phyloP scores from a whole-genome alignment of 2,113 vertebrate genomes.

The Sminthopsis crassicaudata region DNA sequence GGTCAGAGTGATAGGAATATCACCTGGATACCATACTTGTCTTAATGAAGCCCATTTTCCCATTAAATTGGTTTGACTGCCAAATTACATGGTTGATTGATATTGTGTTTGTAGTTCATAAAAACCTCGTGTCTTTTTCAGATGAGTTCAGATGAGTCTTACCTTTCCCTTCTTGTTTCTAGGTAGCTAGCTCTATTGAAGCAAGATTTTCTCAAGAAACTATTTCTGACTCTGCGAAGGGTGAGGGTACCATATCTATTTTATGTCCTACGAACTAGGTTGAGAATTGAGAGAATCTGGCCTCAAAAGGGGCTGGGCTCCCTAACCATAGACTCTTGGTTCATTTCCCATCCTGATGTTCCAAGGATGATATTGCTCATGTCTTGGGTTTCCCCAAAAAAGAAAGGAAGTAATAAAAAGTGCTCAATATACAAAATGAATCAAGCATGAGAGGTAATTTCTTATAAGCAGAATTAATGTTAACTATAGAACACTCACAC shows the following conservation, averaged over 20 bases:
- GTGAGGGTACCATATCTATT: background rate
- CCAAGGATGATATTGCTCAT: background rate
- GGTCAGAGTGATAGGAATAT: background rate
- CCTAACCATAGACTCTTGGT: background rate
- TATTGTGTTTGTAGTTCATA: background rate
- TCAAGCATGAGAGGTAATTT: background rate
- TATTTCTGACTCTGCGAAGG: background rate
- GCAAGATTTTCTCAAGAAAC: background rate
- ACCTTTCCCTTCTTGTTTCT: background rate
- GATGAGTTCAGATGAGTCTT: background rate
- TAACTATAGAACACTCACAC: background rate
- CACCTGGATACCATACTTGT: background rate
- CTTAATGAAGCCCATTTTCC: background rate
- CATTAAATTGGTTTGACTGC: background rate
- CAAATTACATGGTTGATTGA: background rate
- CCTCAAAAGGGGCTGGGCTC: background rate
- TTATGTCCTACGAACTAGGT: background rate
- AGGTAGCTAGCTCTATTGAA: conserved; percentile 2
- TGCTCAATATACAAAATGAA: background rate
- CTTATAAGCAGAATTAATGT: background rate
- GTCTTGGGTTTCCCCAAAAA: background rate
- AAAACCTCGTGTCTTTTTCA: background rate
- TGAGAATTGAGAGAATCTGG: background rate
- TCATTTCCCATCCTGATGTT: background rate
- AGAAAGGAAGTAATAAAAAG: background rate